These are phyloP conservation scores for Delphinus delphis DNA, from an alignment of 2,113 vertebrate species.

Conservation along the genomic window DNA sequence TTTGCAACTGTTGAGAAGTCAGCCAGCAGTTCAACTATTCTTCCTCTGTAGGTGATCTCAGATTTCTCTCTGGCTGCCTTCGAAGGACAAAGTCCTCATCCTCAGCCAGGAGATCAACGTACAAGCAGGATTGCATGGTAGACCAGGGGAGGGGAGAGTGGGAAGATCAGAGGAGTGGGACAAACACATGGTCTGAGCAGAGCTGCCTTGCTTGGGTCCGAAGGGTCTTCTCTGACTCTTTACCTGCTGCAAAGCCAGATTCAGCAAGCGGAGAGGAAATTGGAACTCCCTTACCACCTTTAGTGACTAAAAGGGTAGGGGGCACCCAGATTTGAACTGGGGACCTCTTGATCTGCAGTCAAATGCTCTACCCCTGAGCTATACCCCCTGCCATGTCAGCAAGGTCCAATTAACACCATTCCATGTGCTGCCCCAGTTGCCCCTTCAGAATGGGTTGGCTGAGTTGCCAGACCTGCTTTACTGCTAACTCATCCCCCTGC, in stretches of 20 bases:
- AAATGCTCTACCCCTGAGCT: conserved; percentile 61
- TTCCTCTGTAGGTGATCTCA: not conserved
- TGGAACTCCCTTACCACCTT: not conserved
- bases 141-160: not conserved
- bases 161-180: not conserved
- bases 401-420: not conserved
- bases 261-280: not conserved
- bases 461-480: not conserved
- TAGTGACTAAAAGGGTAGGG: not conserved
- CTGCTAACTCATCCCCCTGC: not conserved
- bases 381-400: not conserved
- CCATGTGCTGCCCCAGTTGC: not conserved
- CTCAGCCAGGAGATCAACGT: not conserved
- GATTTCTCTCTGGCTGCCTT: not conserved
- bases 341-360: conserved; percentile 69
- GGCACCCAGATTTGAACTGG: conserved; percentile 54
- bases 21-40: not conserved
- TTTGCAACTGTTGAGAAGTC: not conserved
- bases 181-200: not conserved
- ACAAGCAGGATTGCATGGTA: not conserved
- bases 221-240: not conserved
- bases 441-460: not conserved
- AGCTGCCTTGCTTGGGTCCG: not conserved
- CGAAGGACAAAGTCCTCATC: not conserved
- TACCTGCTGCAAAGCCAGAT: not conserved